Evolutionary conservation across 2,888 invertebrate species (phyloP).

Genomic region (Quadroppia sp.): DNA sequence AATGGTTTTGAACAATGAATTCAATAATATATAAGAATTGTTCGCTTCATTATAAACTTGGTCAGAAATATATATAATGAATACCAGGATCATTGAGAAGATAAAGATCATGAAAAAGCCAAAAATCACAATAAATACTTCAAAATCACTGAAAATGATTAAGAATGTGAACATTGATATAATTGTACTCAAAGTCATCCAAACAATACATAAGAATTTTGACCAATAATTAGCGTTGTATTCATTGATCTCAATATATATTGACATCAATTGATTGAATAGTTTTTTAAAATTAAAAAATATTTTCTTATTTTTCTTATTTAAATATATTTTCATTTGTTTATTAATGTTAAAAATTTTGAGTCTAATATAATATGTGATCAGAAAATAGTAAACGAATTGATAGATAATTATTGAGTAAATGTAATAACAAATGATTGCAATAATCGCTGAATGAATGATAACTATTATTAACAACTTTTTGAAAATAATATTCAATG

Average conservation of each 20-base stretch:
- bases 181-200: neutral
- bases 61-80: neutral
- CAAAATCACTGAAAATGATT: neutral
- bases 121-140: neutral
- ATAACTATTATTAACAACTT: too few species aligned
- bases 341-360: neutral
- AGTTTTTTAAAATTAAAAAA: neutral
- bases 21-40: neutral
- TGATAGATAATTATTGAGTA: neutral
- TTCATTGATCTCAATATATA: neutral
- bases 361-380: neutral
- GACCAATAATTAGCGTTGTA: neutral
- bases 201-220: neutral
- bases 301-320: neutral
- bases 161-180: neutral
- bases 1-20: neutral
- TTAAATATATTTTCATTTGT: neutral
- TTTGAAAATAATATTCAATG: neutral
- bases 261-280: neutral
- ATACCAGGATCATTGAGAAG: neutral
- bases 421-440: neutral
- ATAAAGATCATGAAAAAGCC: neutral
- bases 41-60: neutral
- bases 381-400: neutral
- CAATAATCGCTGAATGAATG: neutral